Evolutionary conservation across 1,140 invertebrate species (phyloP).

Genomic region (Lepidurus apus): DNA sequence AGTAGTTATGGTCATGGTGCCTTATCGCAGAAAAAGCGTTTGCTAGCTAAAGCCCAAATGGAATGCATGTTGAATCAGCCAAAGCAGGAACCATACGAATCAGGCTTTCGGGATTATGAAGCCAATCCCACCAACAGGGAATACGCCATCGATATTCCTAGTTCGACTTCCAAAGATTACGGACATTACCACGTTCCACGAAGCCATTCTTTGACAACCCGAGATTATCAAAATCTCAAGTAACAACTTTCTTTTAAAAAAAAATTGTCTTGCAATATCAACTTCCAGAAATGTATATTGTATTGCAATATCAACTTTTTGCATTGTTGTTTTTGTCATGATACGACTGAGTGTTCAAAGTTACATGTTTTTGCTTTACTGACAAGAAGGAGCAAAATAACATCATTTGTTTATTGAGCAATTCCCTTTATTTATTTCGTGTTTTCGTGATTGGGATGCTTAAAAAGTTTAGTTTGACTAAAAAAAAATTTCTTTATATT

Average conservation of each 20-base stretch:
- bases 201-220: conserved; percentile 23
- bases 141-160: conserved; percentile 12
- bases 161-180: conserved; percentile 16
- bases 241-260: background rate
- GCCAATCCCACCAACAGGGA: conserved; percentile 16
- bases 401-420: too few relatives aligned
- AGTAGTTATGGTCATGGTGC: conserved; percentile 41
- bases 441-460: too few relatives aligned
- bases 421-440: too few relatives aligned
- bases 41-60: conserved; percentile 77
- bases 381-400: too few relatives aligned
- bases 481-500: background rate
- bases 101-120: conserved; percentile 24
- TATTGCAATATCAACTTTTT: too few relatives aligned
- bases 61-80: conserved; percentile 58
- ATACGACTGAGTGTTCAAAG: too few relatives aligned
- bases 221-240: conserved; percentile 26
- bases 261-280: background rate
- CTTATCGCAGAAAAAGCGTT: conserved; percentile 74
- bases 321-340: too few relatives aligned
- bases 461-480: background rate
- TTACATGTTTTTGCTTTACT: too few relatives aligned
- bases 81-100: conserved; percentile 40
- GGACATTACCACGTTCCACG: conserved; percentile 3
- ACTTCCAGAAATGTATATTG: too few relatives aligned